Evolutionary conservation across 2,888 invertebrate genomes (phyloP), one percentile per base, ranked within the genome.

Genomic region (Ormyrus rosae): DNA sequence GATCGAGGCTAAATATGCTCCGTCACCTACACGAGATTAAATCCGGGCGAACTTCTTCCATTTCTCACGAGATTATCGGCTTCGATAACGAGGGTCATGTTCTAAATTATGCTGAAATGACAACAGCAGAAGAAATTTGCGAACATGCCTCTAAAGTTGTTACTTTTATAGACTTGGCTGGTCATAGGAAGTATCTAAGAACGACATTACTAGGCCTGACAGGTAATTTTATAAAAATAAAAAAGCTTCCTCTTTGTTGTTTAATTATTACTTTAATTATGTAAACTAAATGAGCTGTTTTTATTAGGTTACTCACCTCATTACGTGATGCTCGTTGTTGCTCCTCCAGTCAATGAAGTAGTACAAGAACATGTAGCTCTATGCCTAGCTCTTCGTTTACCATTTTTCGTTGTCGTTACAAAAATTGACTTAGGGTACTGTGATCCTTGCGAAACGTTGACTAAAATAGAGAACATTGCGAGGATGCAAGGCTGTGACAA

Each of bases 1-100:
- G 97, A 87, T 98, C 99, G 0, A 94, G 99, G 0, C 92, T 99
- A 8, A 99, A 99, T 91, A 96, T 99, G 94, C 97, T 99, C 91
- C 91, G 96, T 4, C 96, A 99, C 88, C 92, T 97, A 84, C 99
- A 99, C 91, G 99, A 99, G 91, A 97, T 99, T 76, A 95, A 96
- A 90, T 95, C 96, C 13, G 99, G 99, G 0, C 93, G 98, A 83
- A 99, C 99, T 0, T 98, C 98, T 0, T 98, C 98, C 5, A 96
- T 99, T 87, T 97, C 97, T 83, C 98, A 98, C 89, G 98, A 99
- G 92, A 97, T 99, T 84, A 93, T 99, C 6, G 99, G 99, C 8
- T 99, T 99, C 90, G 97, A 98, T 91, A 94, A 86, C 34, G 90
- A 95, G 92, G 97, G 97, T 0, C 94, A 96, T 88, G 95, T 97